A percentile compares a stretch with the other conserved stretches of the same genome.
phyloP scores from a whole-genome alignment of 1,140 invertebrate species.

The Solen grandis region DNA sequence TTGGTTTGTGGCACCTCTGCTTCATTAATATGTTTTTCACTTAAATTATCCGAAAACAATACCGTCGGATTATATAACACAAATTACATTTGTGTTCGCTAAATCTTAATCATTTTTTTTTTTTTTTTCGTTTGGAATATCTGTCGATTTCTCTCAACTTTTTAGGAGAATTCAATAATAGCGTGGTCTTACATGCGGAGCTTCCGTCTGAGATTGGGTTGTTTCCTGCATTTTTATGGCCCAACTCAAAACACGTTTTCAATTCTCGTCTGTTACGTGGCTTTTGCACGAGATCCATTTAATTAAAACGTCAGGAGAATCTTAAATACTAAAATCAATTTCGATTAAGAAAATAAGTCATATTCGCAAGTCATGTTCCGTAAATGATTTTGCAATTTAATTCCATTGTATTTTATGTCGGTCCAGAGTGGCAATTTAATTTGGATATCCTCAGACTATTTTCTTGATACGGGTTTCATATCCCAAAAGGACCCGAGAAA shows the following conservation, averaged over 20 bases:
- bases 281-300: neutral
- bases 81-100: no score
- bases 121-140: no score
- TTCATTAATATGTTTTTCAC: no score
- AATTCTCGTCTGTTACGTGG: neutral
- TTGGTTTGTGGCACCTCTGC: no score
- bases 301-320: constrained; percentile 14
- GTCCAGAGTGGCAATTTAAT: constrained; percentile 47
- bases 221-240: constrained; percentile 5
- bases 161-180: no score
- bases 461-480: constrained; percentile 34
- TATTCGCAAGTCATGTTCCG: constrained; percentile 22
- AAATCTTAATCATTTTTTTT: no score
- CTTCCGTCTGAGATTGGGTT: neutral
- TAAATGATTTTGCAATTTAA: constrained; percentile 45
- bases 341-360: constrained; percentile 20
- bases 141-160: no score
- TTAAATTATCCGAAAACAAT: no score
- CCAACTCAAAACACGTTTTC: no score
- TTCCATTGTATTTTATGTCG: constrained; percentile 53
- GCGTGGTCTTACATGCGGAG: no score
- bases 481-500: constrained; percentile 30
- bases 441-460: constrained; percentile 34
- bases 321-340: constrained; percentile 17
- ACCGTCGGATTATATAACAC: no score